Conservation (phyloP, 2,113 vertebrate species). For the Lepus americanus region DNA sequence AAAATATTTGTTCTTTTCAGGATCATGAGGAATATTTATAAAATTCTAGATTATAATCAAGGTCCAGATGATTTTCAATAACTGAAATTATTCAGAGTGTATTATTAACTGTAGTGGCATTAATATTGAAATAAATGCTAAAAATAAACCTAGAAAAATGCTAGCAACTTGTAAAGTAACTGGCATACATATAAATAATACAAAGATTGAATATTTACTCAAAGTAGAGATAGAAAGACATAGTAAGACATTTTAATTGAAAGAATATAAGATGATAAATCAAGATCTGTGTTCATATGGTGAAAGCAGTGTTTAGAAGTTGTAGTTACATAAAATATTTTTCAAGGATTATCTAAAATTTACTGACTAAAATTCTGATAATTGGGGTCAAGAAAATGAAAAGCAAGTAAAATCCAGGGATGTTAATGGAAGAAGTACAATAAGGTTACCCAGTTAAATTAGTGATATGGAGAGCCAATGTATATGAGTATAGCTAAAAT, state of each 20-base stretch:
- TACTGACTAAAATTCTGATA: neutral
- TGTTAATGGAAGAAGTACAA: neutral
- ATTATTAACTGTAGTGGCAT: neutral
- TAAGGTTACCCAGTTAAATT: neutral
- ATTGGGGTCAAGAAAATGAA: neutral
- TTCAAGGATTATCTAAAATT: neutral
- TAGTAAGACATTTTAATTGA: neutral
- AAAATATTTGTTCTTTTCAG: neutral
- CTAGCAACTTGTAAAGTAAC: neutral
- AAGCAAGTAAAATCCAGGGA: neutral
- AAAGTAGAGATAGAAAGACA: neutral
- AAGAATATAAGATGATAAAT: neutral
- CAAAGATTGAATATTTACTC: neutral
- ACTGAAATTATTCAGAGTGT: neutral
- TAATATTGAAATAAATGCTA: neutral
- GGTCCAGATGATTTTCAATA: neutral
- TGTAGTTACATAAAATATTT: neutral
- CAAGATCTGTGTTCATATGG: neutral
- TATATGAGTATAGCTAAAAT: neutral
- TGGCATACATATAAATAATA: neutral
- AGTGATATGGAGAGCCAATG: neutral
- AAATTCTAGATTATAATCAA: neutral
- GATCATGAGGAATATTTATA: neutral
- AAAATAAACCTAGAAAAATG: neutral
- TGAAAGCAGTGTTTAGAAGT: neutral